These are phyloP conservation scores for Trichomalopsis sarcophagae DNA, from an alignment of 1,140 invertebrate genomes.

Conservation along the genomic window DNA sequence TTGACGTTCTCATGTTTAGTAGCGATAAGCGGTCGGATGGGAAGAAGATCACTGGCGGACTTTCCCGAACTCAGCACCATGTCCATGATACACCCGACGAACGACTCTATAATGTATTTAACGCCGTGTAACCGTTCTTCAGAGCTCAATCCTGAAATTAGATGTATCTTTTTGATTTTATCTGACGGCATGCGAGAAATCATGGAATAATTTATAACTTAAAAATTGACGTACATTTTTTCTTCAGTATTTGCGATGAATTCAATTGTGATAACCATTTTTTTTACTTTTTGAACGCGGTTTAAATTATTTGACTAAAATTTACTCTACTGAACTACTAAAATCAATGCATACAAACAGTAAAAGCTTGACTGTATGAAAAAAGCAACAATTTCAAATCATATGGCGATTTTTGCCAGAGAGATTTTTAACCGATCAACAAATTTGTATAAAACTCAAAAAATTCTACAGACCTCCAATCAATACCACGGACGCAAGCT, in stretches of 20 bases:
- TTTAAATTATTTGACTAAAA: too few species aligned
- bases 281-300: too few species aligned
- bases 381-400: too few species aligned
- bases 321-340: too few species aligned
- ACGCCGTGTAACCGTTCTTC: constrained; percentile 90
- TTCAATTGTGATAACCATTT: not conserved
- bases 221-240: not conserved
- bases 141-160: constrained; percentile 84
- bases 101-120: constrained; percentile 93
- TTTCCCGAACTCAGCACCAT: constrained; percentile 89
- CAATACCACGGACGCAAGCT: constrained; percentile 89
- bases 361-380: too few species aligned
- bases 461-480: constrained; percentile 83
- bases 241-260: not conserved
- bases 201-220: too few species aligned
- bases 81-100: constrained; percentile 92
- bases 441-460: not conserved
- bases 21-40: constrained; percentile 86
- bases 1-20: constrained; percentile 91
- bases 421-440: too few species aligned
- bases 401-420: too few species aligned
- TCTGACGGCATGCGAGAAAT: too few species aligned
- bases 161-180: not conserved
- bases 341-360: too few species aligned
- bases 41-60: constrained; percentile 85